Conservation (phyloP, 2,888 invertebrate genomes). For the Limnephilus lunatus region DNA sequence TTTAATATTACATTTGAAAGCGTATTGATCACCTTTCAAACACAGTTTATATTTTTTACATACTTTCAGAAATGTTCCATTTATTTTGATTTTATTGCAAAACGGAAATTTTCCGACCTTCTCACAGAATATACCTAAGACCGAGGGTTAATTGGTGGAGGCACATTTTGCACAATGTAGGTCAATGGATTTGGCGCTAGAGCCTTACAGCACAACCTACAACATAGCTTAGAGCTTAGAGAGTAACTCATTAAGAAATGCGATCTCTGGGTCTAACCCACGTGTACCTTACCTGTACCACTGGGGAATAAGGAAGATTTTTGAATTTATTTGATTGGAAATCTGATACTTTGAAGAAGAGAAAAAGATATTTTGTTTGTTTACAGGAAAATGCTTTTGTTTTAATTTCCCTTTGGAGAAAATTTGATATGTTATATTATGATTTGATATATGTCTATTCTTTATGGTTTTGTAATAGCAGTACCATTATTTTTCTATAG, state of each 20-base stretch:
- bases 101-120: no score
- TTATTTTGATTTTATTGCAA: no score
- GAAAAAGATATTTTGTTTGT: not conserved
- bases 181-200: not conserved
- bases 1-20: no score
- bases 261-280: not conserved
- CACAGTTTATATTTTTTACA: no score
- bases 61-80: no score
- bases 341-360: not conserved
- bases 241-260: not conserved
- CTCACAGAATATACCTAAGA: no score
- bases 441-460: no score
- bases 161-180: not conserved
- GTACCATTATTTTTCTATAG: no score
- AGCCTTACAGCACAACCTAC: not conserved
- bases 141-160: not conserved
- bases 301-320: not conserved
- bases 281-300: no score
- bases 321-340: not conserved
- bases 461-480: no score
- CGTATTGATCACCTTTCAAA: no score
- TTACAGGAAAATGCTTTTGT: not conserved
- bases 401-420: not conserved
- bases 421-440: no score
- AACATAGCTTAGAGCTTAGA: not conserved